Evolutionary conservation across 2,113 vertebrate genomes (phyloP), one percentile per base, ranked within the genome.

Genomic region (Sebastes schlegelii): DNA sequence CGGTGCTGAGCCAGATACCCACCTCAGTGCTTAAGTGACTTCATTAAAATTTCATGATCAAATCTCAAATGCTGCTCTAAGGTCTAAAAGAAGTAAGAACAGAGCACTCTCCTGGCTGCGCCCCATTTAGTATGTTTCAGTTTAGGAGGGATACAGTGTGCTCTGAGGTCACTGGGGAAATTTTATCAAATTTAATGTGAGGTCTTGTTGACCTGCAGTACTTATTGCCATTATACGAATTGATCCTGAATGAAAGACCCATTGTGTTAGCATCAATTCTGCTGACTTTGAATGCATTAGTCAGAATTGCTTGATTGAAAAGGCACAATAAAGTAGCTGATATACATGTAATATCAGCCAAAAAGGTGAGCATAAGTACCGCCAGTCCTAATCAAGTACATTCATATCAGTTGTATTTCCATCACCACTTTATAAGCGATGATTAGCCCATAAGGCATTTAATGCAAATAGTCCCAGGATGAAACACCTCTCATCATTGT

Each of bases 1-100:
- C 81, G 3, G 55, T 49, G 63, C 1, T 4, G 52, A 78, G 67
- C 60, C 80, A 76, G 65, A 67, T 75, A 77, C 45, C 66, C 49
- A 65, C 75, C 73, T 80, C 57, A 64, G 79, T 42, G 70, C 76
- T 83, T 81, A 80, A 81, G 75, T 80, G 69, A 83, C 69, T 63
- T 52, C 3, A 86, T 90, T 89, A 83, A 86, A 81, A 82, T 88
- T 88, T 85, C 80, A 91, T 88, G 79, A 81, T 80, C 71, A 80
- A 72, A 81, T 85, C 63, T 85, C 65, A 66, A 81, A 72, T 17
- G 54, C 69, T 65, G 83, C 73, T 58, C 52, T 26, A 16, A 73
- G 34, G 62, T 76, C 81, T 78, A 61, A 84, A 77, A 84, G 79
- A 83, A 77, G 77, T 84, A 78, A 80, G 70, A 34, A 62, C 66